Base-by-base conservation (phyloP, 2,888 invertebrate genomes). In the Nemapogon koenigi region DNA sequence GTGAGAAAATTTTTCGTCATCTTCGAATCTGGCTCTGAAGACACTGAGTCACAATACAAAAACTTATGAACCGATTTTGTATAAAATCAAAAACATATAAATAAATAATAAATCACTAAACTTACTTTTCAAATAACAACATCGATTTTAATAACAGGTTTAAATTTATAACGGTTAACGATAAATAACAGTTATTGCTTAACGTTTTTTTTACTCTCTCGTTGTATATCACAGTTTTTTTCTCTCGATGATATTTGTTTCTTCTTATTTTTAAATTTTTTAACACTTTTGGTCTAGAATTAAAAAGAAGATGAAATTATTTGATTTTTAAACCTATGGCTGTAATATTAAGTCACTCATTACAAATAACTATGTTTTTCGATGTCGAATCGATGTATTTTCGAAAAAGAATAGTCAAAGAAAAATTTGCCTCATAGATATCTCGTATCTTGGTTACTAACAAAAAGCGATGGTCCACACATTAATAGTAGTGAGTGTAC, bases 1-100 rank as follows among this genome's bases (percentile, higher is more conserved):
- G 83, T 81, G 60, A 82, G 67, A 65, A 83, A 83, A 62, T 83
- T 83, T 66, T 80, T 81, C 68, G 76, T 78, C 68, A 78, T 76
- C 42, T 69, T 70, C 39, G 75, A 73, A 28, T 31, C 31, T 58
- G 72, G 73, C 56, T 73, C 68, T 46, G 75, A 68, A 55, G 71
- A 52, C 75, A 73, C 65, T 73, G 58, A 48, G 35, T 28, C 39
- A 35, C 33, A 33, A 19, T 14, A 47, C 48, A 51, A 31, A 19
- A 11, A n/a, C 4, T 3, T 16, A 17, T 33, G 16, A 4, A 18
- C n/a, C 4, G 11, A 4, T 31, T 14, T 14, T n/a, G n/a, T 6
- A 31, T 7, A 16, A 6, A 31, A 31, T 28, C 7, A 7, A 15
- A 15, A 16, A 13, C 16, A n/a, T 16, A 14, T 28, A 28, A 6